Evolutionary conservation across 1,140 invertebrate genomes (phyloP), one percentile per base, ranked within the genome.

Genomic region (Calliphora vicina): DNA sequence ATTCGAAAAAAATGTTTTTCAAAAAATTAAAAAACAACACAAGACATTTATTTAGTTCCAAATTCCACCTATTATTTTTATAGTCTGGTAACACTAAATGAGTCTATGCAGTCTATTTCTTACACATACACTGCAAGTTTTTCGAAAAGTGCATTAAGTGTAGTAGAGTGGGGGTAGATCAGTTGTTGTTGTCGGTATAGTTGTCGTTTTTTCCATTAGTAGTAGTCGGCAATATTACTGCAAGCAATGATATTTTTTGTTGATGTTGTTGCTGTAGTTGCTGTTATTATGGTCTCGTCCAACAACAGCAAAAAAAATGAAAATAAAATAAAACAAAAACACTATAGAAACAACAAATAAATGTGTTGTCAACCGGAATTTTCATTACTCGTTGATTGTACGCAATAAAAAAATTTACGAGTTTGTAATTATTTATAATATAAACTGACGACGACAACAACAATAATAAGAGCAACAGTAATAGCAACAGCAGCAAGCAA

Each of bases 321-420:
- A 23, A 67, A 20, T 23, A 67, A 23, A 67, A 20, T 57, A 57
- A 57, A 57, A 57, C 17, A 67, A n/a, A 20, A 67, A 67, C 61
- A 67, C 61, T 23, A 67, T 23, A 67, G 17, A 13, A 12, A n/a
- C 45, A 50, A 50, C 61, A 67, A 67, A 67, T n/a, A 57, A 67
- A 67, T 67, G 61, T 67, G 61, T 67, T 67, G 61, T 67, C 61
- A 67, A 67, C 61, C 61, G 61, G 61, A 67, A 67, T 67, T 67
- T 67, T 67, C 61, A 67, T 67, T 67, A 67, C 61, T 67, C 61
- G n/a, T 23, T 23, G 61, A 67, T 67, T 67, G 61, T 67, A 67
- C 61, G 61, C 61, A 67, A 20, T 67, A 67, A 67, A 67, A 67
- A 25, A 25, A 67, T 67, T 67, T 67, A 67, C 61, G 61, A 67